Evolutionary conservation across 1,140 invertebrate species (phyloP), one percentile per base, ranked within the genome.

Genomic region (Vollenhovia emeryi): DNA sequence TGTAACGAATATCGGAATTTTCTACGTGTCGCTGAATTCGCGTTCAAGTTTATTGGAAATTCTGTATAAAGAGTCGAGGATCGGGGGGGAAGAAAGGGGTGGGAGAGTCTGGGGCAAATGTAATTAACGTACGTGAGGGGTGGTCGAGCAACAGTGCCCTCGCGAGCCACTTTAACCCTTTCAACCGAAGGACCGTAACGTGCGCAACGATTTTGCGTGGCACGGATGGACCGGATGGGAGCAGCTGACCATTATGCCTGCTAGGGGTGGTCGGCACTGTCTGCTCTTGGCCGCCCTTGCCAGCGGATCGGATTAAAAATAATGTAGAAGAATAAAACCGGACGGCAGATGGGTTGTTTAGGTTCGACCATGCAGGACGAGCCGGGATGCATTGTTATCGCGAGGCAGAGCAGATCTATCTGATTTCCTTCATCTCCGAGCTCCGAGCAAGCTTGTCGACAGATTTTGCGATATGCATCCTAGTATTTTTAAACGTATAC

Each of bases 271-370:
- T 43, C 18, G 36, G 48, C 27, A 75, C 76, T 78, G 88, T 89
- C 76, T 78, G 87, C 87, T 71, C 86, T 82, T 86, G 83, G 60
- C 62, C 87, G 86, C 85, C 87, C 86, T 84, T 87, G 74, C 71
- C 60, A 24, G 78, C 86, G 91, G 89, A 93, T 92, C 90, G 88
- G 92, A 93, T 93, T 93, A 91, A 93, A 92, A 93, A 89, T 87
- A 92, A 88, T 62, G 86, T 45, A 87, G 86, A 93, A 92, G 92
- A 92, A 93, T 92, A 93, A 93, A 93, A 93, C 93, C 92, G 93
- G 93, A 92, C 89, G 90, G 92, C 93, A 93, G 93, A 93, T 93
- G 93, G 88, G 87, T 89, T 89, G 83, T 84, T 91, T 89, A 87
- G 62, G 62, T 24, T 43, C 79, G 86, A 45, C 73, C 50, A 60